These are phyloP conservation scores for Elachura formosa DNA, from an alignment of 2,113 vertebrate species.

Conservation along the genomic window DNA sequence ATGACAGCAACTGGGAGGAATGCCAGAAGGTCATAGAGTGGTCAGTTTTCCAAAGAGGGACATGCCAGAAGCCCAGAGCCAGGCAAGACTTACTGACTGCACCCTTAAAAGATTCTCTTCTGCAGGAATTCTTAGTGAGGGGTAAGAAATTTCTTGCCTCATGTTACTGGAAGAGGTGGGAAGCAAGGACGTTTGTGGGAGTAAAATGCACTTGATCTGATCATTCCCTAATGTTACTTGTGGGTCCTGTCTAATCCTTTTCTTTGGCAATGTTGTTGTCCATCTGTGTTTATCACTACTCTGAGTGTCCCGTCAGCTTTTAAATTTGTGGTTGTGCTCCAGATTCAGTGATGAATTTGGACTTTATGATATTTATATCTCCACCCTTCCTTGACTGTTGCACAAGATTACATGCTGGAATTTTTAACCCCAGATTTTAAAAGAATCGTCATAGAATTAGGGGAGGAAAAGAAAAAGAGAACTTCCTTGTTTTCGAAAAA, in stretches of 20 bases:
- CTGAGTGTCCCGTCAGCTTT: neutral
- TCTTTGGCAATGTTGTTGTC: constrained; percentile 19
- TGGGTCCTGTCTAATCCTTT: constrained; percentile 18
- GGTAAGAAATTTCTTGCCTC: constrained; percentile 14
- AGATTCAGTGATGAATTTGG: constrained; percentile 25
- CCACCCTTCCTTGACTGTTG: constrained; percentile 32
- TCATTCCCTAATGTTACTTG: neutral
- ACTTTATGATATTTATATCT: constrained; percentile 41
- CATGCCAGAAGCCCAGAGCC: neutral
- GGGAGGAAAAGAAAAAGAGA: neutral
- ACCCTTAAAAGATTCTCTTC: neutral
- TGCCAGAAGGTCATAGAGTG: neutral
- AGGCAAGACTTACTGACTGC: neutral
- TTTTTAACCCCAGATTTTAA: neutral
- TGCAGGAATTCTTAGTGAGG: constrained; percentile 22
- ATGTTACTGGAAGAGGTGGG: constrained; percentile 32
- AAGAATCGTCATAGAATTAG: neutral
- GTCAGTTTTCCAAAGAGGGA: neutral
- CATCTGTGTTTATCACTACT: constrained; percentile 62
- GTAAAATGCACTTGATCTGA: neutral
- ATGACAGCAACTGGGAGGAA: neutral
- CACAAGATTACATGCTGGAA: constrained; percentile 2
- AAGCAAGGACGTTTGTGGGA: neutral
- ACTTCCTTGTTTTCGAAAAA: neutral
- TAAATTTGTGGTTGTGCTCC: constrained; percentile 42